A percentile compares a stretch with the other conserved stretches of the same genome.
These are phyloP conservation scores for Limnephilus rhombicus DNA, from an alignment of 2,888 invertebrate genomes.

Conservation along the genomic window DNA sequence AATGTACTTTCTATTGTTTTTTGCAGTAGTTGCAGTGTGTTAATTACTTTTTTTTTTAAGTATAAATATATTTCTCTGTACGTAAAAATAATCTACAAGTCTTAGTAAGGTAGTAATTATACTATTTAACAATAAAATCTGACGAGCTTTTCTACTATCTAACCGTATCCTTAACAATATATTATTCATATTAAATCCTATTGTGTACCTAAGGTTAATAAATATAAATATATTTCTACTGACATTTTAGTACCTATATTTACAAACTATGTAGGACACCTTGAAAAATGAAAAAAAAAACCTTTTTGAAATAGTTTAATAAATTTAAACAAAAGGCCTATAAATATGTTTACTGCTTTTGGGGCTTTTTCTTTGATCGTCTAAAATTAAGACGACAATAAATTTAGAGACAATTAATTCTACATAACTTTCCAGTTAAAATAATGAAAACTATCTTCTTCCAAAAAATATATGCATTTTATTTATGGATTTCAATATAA, in stretches of 20 bases:
- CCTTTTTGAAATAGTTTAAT: neutral
- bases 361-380: neutral
- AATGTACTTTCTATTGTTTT: neutral
- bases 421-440: neutral
- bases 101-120: conserved; percentile 22
- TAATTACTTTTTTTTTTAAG: no score
- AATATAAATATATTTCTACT: conserved; percentile 25
- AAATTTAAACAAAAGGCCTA: neutral
- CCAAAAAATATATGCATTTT: neutral
- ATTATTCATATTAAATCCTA: conserved; percentile 14
- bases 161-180: conserved; percentile 25
- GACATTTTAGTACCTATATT: conserved; percentile 11
- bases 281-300: neutral
- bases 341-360: neutral
- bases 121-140: conserved; percentile 43
- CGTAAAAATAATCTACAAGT: neutral
- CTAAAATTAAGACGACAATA: neutral
- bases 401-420: neutral
- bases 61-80: neutral
- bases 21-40: neutral
- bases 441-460: neutral
- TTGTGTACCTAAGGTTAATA: conserved; percentile 10
- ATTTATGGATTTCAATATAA: neutral
- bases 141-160: conserved; percentile 56
- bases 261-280: neutral